Evolutionary conservation across 35 echinoderm and acorn worm genomes (phyloP).

Genomic region (Heliocidaris erythrogramma): DNA sequence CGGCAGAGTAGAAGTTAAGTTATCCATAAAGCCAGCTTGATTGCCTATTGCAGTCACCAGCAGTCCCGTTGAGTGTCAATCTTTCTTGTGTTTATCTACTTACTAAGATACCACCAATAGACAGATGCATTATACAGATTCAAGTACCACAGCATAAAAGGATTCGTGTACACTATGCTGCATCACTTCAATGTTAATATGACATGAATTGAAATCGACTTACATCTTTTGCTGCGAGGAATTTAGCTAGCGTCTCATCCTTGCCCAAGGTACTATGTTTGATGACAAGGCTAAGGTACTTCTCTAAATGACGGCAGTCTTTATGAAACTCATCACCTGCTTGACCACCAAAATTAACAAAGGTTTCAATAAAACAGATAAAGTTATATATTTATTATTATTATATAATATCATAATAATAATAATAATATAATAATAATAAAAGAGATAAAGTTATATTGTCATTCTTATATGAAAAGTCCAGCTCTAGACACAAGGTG

Average conservation of each 20-base stretch:
- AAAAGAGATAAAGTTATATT: not conserved
- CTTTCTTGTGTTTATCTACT: no score
- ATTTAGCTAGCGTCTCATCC: conserved; percentile 69
- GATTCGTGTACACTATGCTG: no score
- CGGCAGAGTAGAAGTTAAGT: no score
- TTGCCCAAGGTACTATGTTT: conserved; percentile 82
- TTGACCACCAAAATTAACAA: not conserved
- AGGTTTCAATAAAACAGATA: not conserved
- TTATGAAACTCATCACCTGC: conserved; percentile 97
- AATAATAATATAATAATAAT: no score
- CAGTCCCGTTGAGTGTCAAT: no score
- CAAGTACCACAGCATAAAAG: no score
- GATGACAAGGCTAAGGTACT: conserved; percentile 71
- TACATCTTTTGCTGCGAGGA: conserved; percentile 83
- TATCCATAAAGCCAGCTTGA: no score
- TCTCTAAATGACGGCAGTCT: conserved; percentile 79
- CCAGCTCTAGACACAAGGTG: not conserved
- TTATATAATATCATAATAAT: no score
- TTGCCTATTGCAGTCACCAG: no score
- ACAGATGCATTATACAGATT: no score
- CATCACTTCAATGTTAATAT: no score
- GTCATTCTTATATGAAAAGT: not conserved
- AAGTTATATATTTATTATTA: not conserved
- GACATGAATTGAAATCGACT: conserved; percentile 12
- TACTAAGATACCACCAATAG: no score